Evolutionary conservation across 2,113 vertebrate genomes (phyloP).

Genomic region (Grantiella picta): DNA sequence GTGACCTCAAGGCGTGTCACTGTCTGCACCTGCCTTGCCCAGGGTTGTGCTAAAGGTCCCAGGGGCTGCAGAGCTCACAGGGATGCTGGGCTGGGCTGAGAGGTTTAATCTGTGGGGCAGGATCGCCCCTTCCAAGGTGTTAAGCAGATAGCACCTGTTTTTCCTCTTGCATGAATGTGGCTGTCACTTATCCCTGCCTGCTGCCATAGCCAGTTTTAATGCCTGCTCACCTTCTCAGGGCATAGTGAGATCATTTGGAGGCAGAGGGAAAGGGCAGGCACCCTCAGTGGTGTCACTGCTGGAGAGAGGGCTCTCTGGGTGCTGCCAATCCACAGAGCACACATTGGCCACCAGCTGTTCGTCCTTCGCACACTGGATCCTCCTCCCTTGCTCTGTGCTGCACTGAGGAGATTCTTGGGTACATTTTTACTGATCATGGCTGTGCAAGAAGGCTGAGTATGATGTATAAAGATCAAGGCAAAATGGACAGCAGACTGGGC

Average conservation of each 20-base stretch:
- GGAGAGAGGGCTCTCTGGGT: neutral
- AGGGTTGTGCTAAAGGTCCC: rapidly evolving
- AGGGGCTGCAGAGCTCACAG: neutral
- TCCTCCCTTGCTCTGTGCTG: neutral
- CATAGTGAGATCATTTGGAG: rapidly evolving
- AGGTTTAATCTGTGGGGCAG: neutral
- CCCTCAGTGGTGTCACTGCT: neutral
- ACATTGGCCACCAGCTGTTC: neutral
- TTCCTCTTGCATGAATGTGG: neutral
- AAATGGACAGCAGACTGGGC: neutral
- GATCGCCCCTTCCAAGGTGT: neutral
- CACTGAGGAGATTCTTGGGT: neutral
- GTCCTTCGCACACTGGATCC: neutral
- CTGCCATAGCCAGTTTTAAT: neutral
- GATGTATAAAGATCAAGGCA: neutral
- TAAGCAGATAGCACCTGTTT: neutral
- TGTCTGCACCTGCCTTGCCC: neutral
- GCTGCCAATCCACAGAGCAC: neutral
- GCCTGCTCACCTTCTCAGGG: neutral
- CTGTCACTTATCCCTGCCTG: neutral
- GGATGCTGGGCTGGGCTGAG: neutral
- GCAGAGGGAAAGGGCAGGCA: neutral
- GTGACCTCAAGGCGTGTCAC: neutral
- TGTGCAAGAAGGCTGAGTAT: neutral
- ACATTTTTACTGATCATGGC: neutral